phyloP scores from a whole-genome alignment of 2,888 invertebrate genomes.

The Gastracanthus pulcherrimus region DNA sequence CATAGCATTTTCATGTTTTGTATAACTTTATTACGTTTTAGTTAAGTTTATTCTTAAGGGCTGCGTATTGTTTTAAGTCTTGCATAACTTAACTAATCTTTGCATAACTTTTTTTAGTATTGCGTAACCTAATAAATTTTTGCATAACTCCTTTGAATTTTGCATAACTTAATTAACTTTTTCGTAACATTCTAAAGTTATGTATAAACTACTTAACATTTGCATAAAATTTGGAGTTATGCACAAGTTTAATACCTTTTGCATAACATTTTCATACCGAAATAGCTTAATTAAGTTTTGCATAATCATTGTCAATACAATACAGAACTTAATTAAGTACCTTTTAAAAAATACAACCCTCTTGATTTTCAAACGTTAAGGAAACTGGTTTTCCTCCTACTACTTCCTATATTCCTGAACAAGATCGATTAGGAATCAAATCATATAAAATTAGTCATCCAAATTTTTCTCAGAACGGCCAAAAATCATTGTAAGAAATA shows the following conservation, averaged over 20 bases:
- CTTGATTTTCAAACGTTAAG: slow-evolving; percentile 44
- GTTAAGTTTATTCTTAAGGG: slow-evolving; percentile 54
- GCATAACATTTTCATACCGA: slow-evolving; percentile 43
- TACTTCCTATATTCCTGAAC: slow-evolving; percentile 42
- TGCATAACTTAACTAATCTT: slow-evolving; percentile 51
- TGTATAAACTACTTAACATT: slow-evolving; percentile 53
- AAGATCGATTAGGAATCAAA: slow-evolving; percentile 29
- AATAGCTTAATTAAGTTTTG: slow-evolving; percentile 51
- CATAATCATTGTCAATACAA: slow-evolving; percentile 46
- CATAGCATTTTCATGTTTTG: slow-evolving; percentile 50
- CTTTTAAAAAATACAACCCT: slow-evolving; percentile 6
- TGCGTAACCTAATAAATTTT: slow-evolving; percentile 55
- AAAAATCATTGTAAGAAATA: slow-evolving; percentile 53
- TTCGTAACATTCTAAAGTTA: slow-evolving; percentile 45
- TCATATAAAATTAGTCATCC: slow-evolving; percentile 38
- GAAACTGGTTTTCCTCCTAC: slow-evolving; percentile 57
- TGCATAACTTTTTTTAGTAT: slow-evolving; percentile 40
- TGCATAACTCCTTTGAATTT: slow-evolving; percentile 47
- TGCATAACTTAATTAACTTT: slow-evolving; percentile 53
- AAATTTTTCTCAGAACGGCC: slow-evolving; percentile 50
- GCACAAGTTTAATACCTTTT: slow-evolving; percentile 42
- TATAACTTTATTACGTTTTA: slow-evolving; percentile 52
- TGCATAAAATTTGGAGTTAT: slow-evolving; percentile 49
- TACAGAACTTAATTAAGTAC: slow-evolving; percentile 54
- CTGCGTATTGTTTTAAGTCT: slow-evolving; percentile 46